Conservation (phyloP, 1,140 invertebrate species). For the Heterodera carotae region DNA sequence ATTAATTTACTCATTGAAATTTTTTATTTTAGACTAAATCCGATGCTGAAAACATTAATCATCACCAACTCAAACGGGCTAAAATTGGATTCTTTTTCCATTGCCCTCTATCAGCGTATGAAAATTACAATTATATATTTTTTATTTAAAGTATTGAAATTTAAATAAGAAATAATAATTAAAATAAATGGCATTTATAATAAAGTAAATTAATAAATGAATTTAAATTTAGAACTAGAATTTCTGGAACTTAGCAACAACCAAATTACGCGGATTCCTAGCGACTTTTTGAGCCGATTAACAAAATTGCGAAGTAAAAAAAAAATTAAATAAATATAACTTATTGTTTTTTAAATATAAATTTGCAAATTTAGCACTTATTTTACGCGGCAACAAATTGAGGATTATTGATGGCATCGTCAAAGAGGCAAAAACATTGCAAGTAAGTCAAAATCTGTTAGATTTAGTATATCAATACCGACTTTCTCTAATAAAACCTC, state of each 20-base stretch:
- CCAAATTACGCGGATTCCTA: conserved; percentile 21
- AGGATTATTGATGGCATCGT: conserved; percentile 10
- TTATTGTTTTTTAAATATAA: background rate
- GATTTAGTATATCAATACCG: too few relatives aligned
- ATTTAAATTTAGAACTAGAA: conserved; percentile 13
- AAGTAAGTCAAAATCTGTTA: conserved; percentile 10
- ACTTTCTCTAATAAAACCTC: too few relatives aligned
- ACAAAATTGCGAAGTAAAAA: conserved; percentile 10
- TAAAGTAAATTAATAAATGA: too few relatives aligned
- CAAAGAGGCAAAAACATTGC: background rate
- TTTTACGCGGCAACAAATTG: conserved; percentile 9
- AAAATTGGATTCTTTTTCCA: conserved; percentile 26
- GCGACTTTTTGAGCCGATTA: conserved; percentile 7
- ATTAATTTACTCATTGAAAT: background rate
- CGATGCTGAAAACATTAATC: conserved; percentile 19
- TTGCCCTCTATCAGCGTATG: conserved; percentile 18
- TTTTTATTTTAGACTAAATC: conserved; percentile 15
- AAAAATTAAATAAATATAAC: background rate
- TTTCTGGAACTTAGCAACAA: conserved; percentile 21
- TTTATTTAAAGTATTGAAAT: background rate
- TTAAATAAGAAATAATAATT: background rate
- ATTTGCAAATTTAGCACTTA: conserved; percentile 6
- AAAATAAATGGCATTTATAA: background rate
- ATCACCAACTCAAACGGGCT: conserved; percentile 26
- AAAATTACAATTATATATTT: background rate